These are phyloP conservation scores for Drusus annulatus DNA, from an alignment of 1,140 invertebrate species.

Conservation along the genomic window DNA sequence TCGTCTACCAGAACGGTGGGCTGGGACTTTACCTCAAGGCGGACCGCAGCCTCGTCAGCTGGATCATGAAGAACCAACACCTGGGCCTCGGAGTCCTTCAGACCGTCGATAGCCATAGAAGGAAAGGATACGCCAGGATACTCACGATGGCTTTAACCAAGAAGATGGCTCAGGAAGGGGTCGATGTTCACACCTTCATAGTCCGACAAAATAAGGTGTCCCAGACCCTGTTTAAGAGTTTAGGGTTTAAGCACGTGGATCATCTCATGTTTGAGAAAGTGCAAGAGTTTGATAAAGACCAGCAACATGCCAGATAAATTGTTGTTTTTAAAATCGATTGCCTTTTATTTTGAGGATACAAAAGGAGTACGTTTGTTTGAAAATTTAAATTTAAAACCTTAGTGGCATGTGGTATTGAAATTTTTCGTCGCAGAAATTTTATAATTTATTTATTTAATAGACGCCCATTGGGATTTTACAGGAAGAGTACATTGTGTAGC, in stretches of 20 bases:
- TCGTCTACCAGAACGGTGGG: constrained; percentile 60
- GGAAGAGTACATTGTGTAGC: no score
- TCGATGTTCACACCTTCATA: constrained; percentile 51
- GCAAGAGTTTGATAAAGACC: background rate
- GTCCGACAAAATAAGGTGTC: constrained; percentile 58
- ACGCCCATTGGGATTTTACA: no score
- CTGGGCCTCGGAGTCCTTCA: constrained; percentile 60
- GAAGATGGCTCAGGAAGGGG: constrained; percentile 42
- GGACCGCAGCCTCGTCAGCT: constrained; percentile 58
- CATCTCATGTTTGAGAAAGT: constrained; percentile 45
- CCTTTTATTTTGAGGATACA: no score
- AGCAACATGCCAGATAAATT: no score
- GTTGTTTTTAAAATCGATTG: no score
- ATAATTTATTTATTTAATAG: no score
- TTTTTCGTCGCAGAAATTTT: no score
- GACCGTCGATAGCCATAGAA: constrained; percentile 40
- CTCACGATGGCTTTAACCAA: constrained; percentile 38
- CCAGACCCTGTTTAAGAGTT: constrained; percentile 59
- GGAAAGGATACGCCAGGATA: constrained; percentile 51
- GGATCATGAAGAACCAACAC: constrained; percentile 61
- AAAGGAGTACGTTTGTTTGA: no score
- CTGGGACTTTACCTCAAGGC: constrained; percentile 60
- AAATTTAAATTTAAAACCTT: no score
- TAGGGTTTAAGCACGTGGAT: constrained; percentile 58
- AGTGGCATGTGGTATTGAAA: no score